These are phyloP conservation scores for Drosophila phalerata DNA, from an alignment of 2,888 invertebrate species.

Conservation along the genomic window DNA sequence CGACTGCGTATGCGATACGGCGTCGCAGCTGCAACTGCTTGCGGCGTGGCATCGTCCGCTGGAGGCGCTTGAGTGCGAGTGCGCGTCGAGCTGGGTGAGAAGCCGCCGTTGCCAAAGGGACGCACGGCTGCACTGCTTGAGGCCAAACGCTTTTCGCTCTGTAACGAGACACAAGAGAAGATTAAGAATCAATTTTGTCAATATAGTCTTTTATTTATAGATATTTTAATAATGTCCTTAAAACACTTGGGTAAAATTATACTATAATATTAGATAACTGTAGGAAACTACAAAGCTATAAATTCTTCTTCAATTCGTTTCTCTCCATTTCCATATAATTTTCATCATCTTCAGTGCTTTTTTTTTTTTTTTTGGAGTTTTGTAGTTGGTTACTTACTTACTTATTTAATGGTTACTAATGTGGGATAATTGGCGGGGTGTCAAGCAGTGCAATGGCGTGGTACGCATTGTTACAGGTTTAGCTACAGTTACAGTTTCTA, in stretches of 20 bases:
- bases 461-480: slow-evolving; percentile 14
- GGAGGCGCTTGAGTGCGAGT: slow-evolving; percentile 68
- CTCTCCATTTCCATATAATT: too few relatives aligned
- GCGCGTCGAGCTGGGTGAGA: slow-evolving; percentile 72
- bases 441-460: slow-evolving; percentile 17
- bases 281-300: too few relatives aligned
- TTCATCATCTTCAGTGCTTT: too few relatives aligned
- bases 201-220: too few relatives aligned
- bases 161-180: slow-evolving; percentile 2
- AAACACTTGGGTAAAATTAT: too few relatives aligned
- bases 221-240: too few relatives aligned
- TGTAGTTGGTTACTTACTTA: neutral
- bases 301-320: too few relatives aligned
- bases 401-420: slow-evolving; percentile 4
- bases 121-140: slow-evolving; percentile 58
- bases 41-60: slow-evolving; percentile 51
- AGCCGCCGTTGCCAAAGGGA: slow-evolving; percentile 75
- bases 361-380: too few relatives aligned
- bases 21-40: slow-evolving; percentile 64
- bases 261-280: too few relatives aligned
- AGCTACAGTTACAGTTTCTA: slow-evolving; percentile 13
- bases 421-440: slow-evolving; percentile 6
- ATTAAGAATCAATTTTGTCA: too few relatives aligned
- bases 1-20: slow-evolving; percentile 83
- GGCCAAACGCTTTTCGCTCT: slow-evolving; percentile 72